Base-by-base conservation (phyloP, 1,140 invertebrate species). In the Pentalonia nigronervosa region DNA sequence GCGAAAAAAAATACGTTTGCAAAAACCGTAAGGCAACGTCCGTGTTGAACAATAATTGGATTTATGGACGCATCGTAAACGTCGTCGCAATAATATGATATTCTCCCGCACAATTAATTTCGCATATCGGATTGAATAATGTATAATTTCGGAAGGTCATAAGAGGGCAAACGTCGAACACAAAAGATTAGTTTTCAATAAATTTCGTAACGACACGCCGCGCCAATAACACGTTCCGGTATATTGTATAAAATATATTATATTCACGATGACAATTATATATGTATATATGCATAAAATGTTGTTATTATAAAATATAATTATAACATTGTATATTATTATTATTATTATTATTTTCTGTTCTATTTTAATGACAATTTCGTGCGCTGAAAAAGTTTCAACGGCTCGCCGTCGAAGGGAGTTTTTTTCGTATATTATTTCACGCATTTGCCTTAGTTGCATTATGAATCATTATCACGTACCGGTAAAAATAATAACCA, bases 121-220 rank as follows among this genome's bases (percentile, higher is more conserved):
- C 30, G 45, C 17, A 50, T 50, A 86, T 53, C 9, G 25, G 8
- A 88, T 50, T 88, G 30, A 11, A 88, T n/a, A 88, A 88, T 34
- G 47, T 53, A 21, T 21, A 23, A 8, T 88, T 48, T 47, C 17
- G n/a, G 2, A 23, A 50, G 86, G 47, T 88, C 17, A 86, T 7
- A 8, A 86, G 87, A 88, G n/a, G 47, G 87, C 21, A 21, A 88
- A 50, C 9, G 34, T 88, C 20, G n/a, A 50, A 50, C 87, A 88
- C 87, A 53, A 88, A 88, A 50, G 87, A 53, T 88, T 88, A 53
- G n/a, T 36, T 88, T 50, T 50, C 30, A 30, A 47, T 41, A 48
- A 87, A 30, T 48, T 87, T 20, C 87, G 20, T 34, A 50, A 86
- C 45, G 45, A 17, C 25, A 86, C 45, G 45, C 34, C 25, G 4